Base-by-base conservation (phyloP, 2,888 invertebrate genomes). In the Aspidiotus rigidus region DNA sequence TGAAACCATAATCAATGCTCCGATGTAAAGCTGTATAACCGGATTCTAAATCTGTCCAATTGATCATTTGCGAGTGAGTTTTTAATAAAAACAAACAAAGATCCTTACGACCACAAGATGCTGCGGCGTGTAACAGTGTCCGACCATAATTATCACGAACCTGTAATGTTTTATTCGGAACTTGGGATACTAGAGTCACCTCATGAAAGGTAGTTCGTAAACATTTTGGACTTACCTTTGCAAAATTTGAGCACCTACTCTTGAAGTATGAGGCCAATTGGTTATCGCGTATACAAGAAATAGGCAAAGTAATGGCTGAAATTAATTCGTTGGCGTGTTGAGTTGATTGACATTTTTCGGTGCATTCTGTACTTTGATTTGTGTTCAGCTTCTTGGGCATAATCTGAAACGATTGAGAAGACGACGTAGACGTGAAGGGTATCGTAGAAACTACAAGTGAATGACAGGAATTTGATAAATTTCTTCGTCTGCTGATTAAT, bases 21-120 rank as follows among this genome's bases (percentile, higher is more conserved):
- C 89, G 80, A 76, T 93, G 93, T 39, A 93, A 79, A 0, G 93
- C 84, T 9, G 90, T 91, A 78, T 89, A 89, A 0, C 88, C 87
- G 0, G 88, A 88, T 77, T 89, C 89, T 0, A 78, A 75, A 76
- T 90, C 89, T 71, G 82, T 83, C 0, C 80, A 81, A 75, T 87
- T 85, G 6, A 85, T 79, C 69, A 87, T 85, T 0, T 85, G 85
- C 71, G 80, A 78, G 62, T 78, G 78, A 73, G 85, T 83, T 62
- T 84, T 83, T 1, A 89, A 75, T 0, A 93, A 79, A 91, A 91
- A 92, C 74, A 85, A 83, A 73, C 88, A 82, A 16, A 92, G 79
- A 49, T 82, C 79, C 53, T 81, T 80, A 72, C 87, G 82, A 1
- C 88, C 89, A 73, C 87, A 85, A 0, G 90, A 86, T 0, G 89